Conservation (phyloP, 2,888 invertebrate species). For the Rhamnusium bicolor region DNA sequence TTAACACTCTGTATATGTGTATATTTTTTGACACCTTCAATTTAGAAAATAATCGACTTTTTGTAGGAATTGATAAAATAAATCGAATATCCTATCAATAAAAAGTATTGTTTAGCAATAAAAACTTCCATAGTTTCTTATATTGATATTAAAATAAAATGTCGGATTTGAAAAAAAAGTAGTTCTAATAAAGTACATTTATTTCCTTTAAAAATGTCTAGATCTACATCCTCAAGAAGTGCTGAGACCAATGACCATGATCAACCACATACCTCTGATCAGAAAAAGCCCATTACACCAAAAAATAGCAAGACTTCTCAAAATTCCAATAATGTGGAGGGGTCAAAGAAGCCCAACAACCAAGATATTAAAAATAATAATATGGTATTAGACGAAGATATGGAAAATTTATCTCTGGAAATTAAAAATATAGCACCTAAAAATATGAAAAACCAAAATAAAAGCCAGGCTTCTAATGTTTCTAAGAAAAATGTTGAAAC, state of each 20-base stretch:
- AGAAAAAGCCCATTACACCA: slow-evolving; percentile 37
- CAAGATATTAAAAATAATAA: slow-evolving; percentile 52
- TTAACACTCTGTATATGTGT: too few relatives aligned
- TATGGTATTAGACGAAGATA: slow-evolving; percentile 22
- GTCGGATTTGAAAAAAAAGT: too few relatives aligned
- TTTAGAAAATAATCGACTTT: too few relatives aligned
- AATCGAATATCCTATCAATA: too few relatives aligned
- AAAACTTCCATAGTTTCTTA: too few relatives aligned
- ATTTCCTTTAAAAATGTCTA: slow-evolving; percentile 20
- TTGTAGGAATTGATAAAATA: too few relatives aligned
- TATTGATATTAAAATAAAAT: too few relatives aligned
- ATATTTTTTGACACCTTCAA: too few relatives aligned
- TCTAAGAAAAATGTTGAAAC: background rate
- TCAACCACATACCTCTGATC: slow-evolving; percentile 12
- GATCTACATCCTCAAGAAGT: slow-evolving; percentile 35
- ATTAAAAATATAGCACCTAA: background rate
- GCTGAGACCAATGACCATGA: slow-evolving; percentile 27
- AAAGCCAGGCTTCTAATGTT: background rate
- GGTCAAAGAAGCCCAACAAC: slow-evolving; percentile 32
- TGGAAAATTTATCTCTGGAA: slow-evolving; percentile 11
- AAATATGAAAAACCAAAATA: background rate
- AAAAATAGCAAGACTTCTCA: slow-evolving; percentile 46
- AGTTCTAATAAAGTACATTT: background rate
- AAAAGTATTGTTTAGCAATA: too few relatives aligned
- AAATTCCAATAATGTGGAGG: slow-evolving; percentile 33